These are phyloP conservation scores for Vesta saturnalis DNA, from an alignment of 2,888 invertebrate genomes.

Conservation along the genomic window DNA sequence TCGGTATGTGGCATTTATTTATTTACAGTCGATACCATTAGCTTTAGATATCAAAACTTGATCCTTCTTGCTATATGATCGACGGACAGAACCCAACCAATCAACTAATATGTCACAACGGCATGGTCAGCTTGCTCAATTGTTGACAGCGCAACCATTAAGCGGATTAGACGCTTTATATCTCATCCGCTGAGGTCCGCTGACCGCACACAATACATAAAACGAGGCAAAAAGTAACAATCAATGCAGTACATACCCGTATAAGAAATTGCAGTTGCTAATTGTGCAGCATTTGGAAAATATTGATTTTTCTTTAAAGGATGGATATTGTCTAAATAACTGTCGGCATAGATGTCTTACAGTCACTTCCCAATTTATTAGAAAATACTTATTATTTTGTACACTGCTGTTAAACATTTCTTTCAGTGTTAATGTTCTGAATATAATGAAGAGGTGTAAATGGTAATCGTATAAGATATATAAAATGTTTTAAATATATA, in stretches of 20 bases:
- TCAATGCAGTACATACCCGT: background rate
- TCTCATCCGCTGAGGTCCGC: background rate
- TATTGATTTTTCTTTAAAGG: slow-evolving; percentile 4
- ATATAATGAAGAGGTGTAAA: too few species aligned
- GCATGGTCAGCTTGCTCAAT: background rate
- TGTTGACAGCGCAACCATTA: background rate
- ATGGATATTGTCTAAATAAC: too few species aligned
- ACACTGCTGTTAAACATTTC: background rate
- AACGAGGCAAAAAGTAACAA: background rate
- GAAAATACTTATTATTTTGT: too few species aligned
- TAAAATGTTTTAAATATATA: too few species aligned
- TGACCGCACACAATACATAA: background rate
- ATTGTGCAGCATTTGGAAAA: background rate
- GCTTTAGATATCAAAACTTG: background rate
- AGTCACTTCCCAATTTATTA: too few species aligned
- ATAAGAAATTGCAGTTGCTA: background rate
- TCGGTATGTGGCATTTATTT: background rate
- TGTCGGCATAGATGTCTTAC: background rate
- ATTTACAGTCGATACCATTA: background rate
- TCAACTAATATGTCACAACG: background rate
- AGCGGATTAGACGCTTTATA: background rate
- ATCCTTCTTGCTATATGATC: background rate
- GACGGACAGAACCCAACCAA: background rate
- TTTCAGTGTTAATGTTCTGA: background rate
- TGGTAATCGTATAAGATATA: too few species aligned